These are phyloP conservation scores for Drosophila biarmipes DNA, from an alignment of 1,140 invertebrate species.

Conservation along the genomic window DNA sequence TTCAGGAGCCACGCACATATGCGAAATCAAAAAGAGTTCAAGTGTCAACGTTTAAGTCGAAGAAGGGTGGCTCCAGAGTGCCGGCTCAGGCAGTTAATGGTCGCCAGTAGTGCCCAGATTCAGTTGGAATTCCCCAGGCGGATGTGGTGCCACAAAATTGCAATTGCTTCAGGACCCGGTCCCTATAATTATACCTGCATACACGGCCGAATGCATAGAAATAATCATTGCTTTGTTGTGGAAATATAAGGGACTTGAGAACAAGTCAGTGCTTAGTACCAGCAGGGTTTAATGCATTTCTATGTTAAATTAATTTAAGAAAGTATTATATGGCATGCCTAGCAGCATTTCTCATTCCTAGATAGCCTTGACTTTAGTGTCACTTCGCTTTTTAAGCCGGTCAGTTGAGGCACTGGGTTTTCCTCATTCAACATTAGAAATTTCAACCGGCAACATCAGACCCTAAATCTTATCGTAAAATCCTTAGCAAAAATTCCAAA, in stretches of 20 bases:
- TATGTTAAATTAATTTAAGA: too few relatives aligned
- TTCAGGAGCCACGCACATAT: slow-evolving; percentile 19
- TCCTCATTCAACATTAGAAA: slow-evolving; percentile 3
- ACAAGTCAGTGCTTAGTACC: neutral
- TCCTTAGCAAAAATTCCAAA: slow-evolving; percentile 13
- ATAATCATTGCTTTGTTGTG: neutral
- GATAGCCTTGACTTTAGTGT: slow-evolving; percentile 7
- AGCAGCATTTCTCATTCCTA: neutral
- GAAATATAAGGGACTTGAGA: neutral
- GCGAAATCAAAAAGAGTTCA: slow-evolving; percentile 79
- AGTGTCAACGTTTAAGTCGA: slow-evolving; percentile 68
- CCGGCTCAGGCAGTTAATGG: slow-evolving; percentile 66
- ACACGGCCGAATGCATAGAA: neutral
- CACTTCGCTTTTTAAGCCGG: neutral
- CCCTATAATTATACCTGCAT: slow-evolving; percentile 28
- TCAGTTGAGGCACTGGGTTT: neutral
- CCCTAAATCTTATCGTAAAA: slow-evolving; percentile 16
- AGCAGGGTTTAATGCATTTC: too few relatives aligned
- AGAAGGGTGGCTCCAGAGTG: slow-evolving; percentile 38
- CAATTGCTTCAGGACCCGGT: slow-evolving; percentile 53
- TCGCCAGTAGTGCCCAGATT: slow-evolving; percentile 10
- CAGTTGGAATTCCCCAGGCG: slow-evolving; percentile 9
- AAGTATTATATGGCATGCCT: too few relatives aligned
- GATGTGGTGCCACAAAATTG: slow-evolving; percentile 58
- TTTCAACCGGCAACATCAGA: slow-evolving; percentile 13